Evolutionary conservation across 2,888 invertebrate species (phyloP).

Genomic region (Pterostichus niger): DNA sequence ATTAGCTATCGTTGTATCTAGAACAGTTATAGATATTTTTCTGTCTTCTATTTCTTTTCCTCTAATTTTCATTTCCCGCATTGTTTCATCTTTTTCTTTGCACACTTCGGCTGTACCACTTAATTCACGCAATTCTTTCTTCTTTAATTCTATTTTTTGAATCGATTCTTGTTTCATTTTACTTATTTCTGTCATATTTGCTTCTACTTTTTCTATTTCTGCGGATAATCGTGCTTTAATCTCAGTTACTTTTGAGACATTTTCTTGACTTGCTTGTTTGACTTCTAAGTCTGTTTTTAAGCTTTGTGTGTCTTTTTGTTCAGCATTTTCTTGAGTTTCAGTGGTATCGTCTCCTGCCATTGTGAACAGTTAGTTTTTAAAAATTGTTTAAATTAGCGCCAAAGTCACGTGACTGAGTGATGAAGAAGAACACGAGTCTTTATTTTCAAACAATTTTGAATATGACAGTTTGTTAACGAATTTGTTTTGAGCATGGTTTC

Average conservation of each 20-base stretch:
- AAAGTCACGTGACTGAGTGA: constrained; percentile 2
- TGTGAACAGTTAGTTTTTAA: not conserved
- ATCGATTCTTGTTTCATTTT: constrained; percentile 67
- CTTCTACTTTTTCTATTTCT: constrained; percentile 67
- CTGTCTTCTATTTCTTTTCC: constrained; percentile 64
- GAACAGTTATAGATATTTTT: constrained; percentile 67
- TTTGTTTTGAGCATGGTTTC: constrained; percentile 16
- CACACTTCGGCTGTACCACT: constrained; percentile 57
- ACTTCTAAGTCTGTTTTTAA: constrained; percentile 13
- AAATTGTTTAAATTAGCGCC: constrained; percentile 22
- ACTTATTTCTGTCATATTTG: constrained; percentile 67
- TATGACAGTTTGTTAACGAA: constrained; percentile 26
- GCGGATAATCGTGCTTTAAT: constrained; percentile 53
- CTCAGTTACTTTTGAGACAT: constrained; percentile 42
- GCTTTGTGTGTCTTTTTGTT: not conserved
- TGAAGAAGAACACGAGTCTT: constrained; percentile 32
- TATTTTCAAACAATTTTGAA: constrained; percentile 31
- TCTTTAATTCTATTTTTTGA: constrained; percentile 68
- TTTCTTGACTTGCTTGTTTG: constrained; percentile 74
- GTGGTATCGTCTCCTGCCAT: constrained; percentile 17
- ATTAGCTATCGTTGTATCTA: constrained; percentile 68
- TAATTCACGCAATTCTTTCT: constrained; percentile 66
- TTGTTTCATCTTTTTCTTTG: constrained; percentile 66
- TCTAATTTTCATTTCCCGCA: constrained; percentile 64
- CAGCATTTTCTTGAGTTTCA: not conserved